Base-by-base conservation (phyloP, 2,888 invertebrate genomes). In the Zele albiditarsus region DNA sequence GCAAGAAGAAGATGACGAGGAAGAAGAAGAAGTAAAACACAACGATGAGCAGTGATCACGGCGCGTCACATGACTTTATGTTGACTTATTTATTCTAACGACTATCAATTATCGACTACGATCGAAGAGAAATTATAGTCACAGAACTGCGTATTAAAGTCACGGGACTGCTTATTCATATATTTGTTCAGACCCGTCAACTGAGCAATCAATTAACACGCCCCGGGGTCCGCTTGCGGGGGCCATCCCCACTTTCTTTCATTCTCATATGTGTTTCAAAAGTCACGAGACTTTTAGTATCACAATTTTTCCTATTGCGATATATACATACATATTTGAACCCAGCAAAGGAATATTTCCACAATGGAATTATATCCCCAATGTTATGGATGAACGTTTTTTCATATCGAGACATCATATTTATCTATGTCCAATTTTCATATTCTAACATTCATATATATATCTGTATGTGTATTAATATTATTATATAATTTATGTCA, bases 41-140 rank as follows among this genome's bases (percentile, higher is more conserved):
- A 25, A n/a, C 38, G 25, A 66, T 46, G 71, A 71, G 62, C 72
- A 73, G 65, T 74, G 77, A 73, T 27, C 79, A 77, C 79, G 79
- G 74, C 73, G 74, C 75, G 73, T 75, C 79, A 70, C 79, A 79
- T 79, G 79, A 79, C 76, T 77, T 63, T 4, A 63, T 65, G 74
- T 69, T 57, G 75, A 65, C 49, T 76, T 78, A 77, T 78, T 79
- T 77, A 75, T 79, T 77, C 78, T 77, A 79, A 79, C 76, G 78
- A 68, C 75, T 75, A 78, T 80, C 77, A 80, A 81, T 81, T 80
- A 81, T 80, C 81, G 78, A 78, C 76, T 60, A 62, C 60, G 73
- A 71, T 68, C 73, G 62, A 70, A 78, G 71, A 60, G 73, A 78
- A 74, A 78, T 53, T 20, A 25, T 16, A 73, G 67, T 73, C 73